These are phyloP conservation scores for Xenus cinereus DNA, from an alignment of 2,113 vertebrate genomes.

Conservation along the genomic window DNA sequence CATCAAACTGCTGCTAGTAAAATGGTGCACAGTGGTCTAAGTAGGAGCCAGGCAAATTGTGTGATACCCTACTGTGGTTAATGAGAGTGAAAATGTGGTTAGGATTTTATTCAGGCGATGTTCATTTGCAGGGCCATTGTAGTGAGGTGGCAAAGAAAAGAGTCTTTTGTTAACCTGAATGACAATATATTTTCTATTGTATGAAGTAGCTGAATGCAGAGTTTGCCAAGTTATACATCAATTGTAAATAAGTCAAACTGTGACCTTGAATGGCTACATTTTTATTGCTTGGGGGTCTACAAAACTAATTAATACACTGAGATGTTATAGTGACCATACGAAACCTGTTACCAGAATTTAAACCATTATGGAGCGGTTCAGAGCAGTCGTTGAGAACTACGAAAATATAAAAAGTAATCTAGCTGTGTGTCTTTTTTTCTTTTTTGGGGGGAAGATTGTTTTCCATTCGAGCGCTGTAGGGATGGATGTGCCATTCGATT, in stretches of 20 bases:
- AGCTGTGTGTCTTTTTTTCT: background rate
- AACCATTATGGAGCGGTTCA: background rate
- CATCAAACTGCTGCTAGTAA: constrained; percentile 84
- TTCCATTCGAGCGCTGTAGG: background rate
- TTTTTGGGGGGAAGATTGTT: background rate
- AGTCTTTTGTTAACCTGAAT: constrained; percentile 81
- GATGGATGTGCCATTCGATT: background rate
- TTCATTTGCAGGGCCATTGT: constrained; percentile 83
- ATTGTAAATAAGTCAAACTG: constrained; percentile 80
- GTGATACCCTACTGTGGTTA: constrained; percentile 86
- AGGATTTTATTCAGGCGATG: constrained; percentile 83
- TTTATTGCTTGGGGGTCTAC: constrained; percentile 68
- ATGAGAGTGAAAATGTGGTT: constrained; percentile 87
- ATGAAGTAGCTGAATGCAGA: constrained; percentile 58
- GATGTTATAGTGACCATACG: constrained; percentile 60
- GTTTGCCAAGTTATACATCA: constrained; percentile 78
- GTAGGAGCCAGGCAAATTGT: constrained; percentile 83
- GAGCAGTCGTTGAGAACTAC: background rate
- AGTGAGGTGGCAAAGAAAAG: constrained; percentile 77
- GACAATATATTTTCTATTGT: constrained; percentile 82
- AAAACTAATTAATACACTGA: constrained; percentile 77
- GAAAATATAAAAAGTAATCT: background rate
- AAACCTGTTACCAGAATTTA: constrained; percentile 71
- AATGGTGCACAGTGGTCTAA: constrained; percentile 82
- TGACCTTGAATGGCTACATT: constrained; percentile 74